Conservation (phyloP, 2,113 vertebrate genomes). For the Notarius quadriscutis region DNA sequence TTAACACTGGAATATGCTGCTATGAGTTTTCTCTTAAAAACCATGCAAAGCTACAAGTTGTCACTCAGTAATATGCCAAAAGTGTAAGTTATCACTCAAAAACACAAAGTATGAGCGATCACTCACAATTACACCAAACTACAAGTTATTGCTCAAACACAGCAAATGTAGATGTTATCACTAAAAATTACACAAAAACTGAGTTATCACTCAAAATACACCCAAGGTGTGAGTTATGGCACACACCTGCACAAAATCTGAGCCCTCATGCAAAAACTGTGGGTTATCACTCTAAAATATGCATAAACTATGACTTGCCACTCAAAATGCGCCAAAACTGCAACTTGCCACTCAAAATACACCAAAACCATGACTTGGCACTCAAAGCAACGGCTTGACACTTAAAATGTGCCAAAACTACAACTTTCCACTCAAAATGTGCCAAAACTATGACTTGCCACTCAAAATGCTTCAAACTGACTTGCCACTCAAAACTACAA, state of each 20-base stretch:
- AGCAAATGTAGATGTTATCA: too few relatives aligned
- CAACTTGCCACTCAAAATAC: too few relatives aligned
- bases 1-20: background rate
- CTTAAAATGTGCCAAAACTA: background rate
- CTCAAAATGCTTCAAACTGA: too few relatives aligned
- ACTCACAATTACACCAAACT: background rate
- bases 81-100: background rate
- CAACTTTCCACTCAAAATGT: background rate
- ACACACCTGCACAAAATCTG: background rate
- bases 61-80: background rate
- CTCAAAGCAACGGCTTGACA: too few relatives aligned
- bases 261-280: background rate
- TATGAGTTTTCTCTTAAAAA: background rate
- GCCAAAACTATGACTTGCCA: too few relatives aligned
- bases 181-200: background rate
- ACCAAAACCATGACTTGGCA: too few relatives aligned
- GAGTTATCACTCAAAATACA: background rate
- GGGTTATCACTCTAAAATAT: background rate
- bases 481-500: too few relatives aligned
- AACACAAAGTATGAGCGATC: background rate
- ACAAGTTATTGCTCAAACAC: background rate
- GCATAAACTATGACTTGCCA: too few relatives aligned
- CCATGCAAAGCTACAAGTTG: background rate
- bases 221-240: background rate
- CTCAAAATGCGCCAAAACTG: too few relatives aligned